Conservation (phyloP, 2,113 vertebrate species). For the Chaetura pelagica region DNA sequence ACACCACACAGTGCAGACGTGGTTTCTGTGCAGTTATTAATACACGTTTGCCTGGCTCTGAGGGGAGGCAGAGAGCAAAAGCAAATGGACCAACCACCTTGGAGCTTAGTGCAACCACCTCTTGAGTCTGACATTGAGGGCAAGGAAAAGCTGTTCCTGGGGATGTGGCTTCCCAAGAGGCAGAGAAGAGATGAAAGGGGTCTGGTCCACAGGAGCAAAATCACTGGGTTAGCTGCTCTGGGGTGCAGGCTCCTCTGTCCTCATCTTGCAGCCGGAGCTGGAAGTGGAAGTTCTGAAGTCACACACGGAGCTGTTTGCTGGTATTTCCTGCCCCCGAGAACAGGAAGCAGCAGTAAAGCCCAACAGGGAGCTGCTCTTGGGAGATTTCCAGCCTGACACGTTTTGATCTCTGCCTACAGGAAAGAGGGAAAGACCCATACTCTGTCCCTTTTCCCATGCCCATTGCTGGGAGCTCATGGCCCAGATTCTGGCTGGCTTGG, state of each 20-base stretch:
- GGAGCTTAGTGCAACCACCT: not conserved
- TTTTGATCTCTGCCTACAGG: not conserved
- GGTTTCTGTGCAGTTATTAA: not conserved
- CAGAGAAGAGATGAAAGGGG: not conserved
- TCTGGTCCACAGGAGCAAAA: not conserved
- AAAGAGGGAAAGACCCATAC: not conserved
- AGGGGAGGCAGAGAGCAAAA: not conserved
- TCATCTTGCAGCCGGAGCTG: not conserved
- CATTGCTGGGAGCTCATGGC: not conserved
- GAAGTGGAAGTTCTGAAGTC: slow-evolving; percentile 61
- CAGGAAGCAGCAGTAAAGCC: slow-evolving; percentile 43
- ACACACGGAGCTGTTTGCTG: slow-evolving; percentile 39
- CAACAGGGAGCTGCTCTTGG: slow-evolving; percentile 43
- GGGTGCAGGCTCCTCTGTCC: not conserved
- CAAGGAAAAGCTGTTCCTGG: not conserved
- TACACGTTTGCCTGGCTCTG: not conserved
- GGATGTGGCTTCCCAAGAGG: not conserved
- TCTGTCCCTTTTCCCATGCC: not conserved
- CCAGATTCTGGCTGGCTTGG: not conserved
- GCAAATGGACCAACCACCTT: not conserved
- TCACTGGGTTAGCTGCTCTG: not conserved
- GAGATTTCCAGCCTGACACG: slow-evolving; percentile 53
- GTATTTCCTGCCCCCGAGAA: slow-evolving; percentile 66
- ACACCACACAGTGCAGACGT: not conserved
- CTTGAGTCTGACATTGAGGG: not conserved